Evolutionary conservation across 2,888 invertebrate genomes (phyloP), one percentile per base, ranked within the genome.

Genomic region (Uropetala carovei): DNA sequence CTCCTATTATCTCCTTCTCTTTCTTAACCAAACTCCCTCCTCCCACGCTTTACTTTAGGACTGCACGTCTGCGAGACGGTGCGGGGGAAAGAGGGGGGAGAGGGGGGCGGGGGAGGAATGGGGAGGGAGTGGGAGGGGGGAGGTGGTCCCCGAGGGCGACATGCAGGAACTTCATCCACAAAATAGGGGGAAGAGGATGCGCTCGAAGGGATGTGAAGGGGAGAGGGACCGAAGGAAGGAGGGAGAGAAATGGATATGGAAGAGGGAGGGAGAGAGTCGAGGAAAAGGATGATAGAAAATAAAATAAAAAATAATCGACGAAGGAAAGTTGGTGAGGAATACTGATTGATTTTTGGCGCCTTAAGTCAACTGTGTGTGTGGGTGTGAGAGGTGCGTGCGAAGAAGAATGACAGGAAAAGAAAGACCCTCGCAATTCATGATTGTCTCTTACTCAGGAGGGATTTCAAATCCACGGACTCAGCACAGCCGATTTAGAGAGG

Each of bases 181-280:
- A 56, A 82, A 82, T 30, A 30, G 7, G 10, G 14, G 16, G 8
- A 30, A 43, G 11, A 18, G 82, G 5, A 18, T 64, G 64, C 11
- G 64, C 7, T 5, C 18, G n/a, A 16, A n/a, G 56, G 7, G 56
- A 13, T 11, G 57, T n/a, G n/a, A n/a, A 18, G 18, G 56, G n/a
- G 3, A 27, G 56, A 10, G 11, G 27, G 16, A 4, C 5, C 83
- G 57, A 57, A 43, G 43, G 83, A 43, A 83, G 56, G 56, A 83
- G 56, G 83, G 83, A 3, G 56, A 57, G 57, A 57, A 83, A 83
- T 83, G 56, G 83, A 64, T n/a, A 64, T 64, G 14, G 64, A 7
- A 64, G 64, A 93, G 94, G 94, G 94, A 93, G 68, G 94, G 94
- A 93, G 68, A 92, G 18, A 14, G 22, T 75, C 16, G 68, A 22